A percentile compares a stretch with the other conserved stretches of the same genome.
phyloP scores from a whole-genome alignment of 2,888 invertebrate genomes.

The Uloborus plumipes region DNA sequence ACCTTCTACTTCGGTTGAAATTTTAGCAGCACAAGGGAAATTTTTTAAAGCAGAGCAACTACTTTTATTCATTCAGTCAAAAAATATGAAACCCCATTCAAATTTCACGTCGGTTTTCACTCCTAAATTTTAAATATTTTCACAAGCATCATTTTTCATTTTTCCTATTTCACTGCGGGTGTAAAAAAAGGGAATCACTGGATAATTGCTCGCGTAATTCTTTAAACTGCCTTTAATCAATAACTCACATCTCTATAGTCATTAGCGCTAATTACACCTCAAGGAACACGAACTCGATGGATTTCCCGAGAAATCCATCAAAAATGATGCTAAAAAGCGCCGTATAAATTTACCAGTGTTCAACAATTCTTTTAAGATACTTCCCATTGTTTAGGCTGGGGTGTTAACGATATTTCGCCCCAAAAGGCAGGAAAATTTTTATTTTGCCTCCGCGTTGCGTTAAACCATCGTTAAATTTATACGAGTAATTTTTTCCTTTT shows the following conservation, averaged over 20 bases:
- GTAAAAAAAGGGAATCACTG: no score
- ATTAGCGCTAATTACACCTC: slow-evolving; percentile 53
- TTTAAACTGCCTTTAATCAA: slow-evolving; percentile 6
- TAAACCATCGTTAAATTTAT: slow-evolving; percentile 52
- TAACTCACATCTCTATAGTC: slow-evolving; percentile 29
- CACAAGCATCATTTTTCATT: no score
- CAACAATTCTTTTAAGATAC: slow-evolving; percentile 41
- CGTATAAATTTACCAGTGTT: slow-evolving; percentile 21
- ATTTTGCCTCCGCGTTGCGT: slow-evolving; percentile 5
- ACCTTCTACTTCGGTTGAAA: no score
- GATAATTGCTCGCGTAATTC: no score
- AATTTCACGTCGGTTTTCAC: no score
- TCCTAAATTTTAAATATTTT: no score
- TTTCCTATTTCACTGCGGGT: no score
- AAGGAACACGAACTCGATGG: slow-evolving; percentile 21
- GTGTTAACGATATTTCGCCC: slow-evolving; percentile 37
- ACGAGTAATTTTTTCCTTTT: slow-evolving; percentile 26
- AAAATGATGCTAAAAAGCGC: slow-evolving; percentile 22
- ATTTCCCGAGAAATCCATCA: slow-evolving; percentile 53
- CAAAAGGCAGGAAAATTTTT: slow-evolving; percentile 33
- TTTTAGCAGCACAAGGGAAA: no score
- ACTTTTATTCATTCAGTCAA: no score
- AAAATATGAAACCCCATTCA: no score
- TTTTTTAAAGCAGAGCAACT: no score
- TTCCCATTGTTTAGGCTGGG: slow-evolving; percentile 17